A percentile compares a stretch with the other conserved stretches of the same genome.
Evolutionary conservation across 2,113 vertebrate species (phyloP).

Genomic region (Cyprinus carpio): DNA sequence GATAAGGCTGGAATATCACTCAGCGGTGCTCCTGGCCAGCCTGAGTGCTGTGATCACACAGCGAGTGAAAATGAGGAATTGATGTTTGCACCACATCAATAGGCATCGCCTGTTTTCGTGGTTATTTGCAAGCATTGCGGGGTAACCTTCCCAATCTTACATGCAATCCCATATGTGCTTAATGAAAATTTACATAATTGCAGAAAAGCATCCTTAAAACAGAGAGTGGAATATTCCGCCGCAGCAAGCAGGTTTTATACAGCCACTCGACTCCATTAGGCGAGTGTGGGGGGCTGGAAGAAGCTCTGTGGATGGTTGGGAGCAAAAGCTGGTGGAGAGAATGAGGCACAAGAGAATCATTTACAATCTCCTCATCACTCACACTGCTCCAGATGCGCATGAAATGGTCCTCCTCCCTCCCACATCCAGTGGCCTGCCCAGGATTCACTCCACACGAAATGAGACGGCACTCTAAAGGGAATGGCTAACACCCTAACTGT

Average conservation of each 20-base stretch:
- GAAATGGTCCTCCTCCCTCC: constrained; percentile 57
- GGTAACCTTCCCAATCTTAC: neutral
- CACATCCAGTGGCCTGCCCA: constrained; percentile 63
- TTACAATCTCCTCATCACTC: constrained; percentile 71
- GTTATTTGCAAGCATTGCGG: neutral
- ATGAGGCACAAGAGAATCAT: constrained; percentile 42
- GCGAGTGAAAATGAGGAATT: constrained; percentile 28
- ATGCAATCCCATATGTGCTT: constrained; percentile 25
- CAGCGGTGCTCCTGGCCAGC: neutral
- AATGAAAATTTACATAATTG: constrained; percentile 29
- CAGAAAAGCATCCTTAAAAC: constrained; percentile 3
- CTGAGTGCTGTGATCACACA: constrained; percentile 36
- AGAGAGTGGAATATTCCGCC: neutral
- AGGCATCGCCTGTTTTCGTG: neutral
- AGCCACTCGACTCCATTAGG: constrained; percentile 44
- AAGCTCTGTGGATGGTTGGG: constrained; percentile 46
- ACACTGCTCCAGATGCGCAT: constrained; percentile 61
- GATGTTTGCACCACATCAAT: constrained; percentile 34
- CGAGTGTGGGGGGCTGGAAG: constrained; percentile 49
- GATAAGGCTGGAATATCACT: constrained; percentile 43
- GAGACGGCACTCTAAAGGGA: constrained; percentile 41
- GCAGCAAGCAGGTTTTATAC: neutral
- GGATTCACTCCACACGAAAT: constrained; percentile 63
- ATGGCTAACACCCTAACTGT: constrained; percentile 49
- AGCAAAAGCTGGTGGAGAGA: constrained; percentile 61